A percentile compares a stretch with the other conserved stretches of the same genome.
phyloP scores from a whole-genome alignment of 1,140 invertebrate species.

The Papilio glaucus region DNA sequence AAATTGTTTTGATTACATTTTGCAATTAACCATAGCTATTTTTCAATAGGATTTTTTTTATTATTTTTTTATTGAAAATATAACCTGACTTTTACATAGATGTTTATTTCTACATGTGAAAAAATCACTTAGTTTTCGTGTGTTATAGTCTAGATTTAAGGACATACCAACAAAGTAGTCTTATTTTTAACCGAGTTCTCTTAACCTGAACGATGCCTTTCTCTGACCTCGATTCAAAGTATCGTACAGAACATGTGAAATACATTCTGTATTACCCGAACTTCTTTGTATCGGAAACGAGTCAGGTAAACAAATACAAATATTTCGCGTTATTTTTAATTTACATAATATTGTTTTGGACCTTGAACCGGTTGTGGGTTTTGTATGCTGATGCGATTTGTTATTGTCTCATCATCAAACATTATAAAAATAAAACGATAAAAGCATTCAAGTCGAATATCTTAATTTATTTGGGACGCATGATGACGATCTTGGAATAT shows the following conservation, averaged over 20 bases:
- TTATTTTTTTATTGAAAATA: too few relatives aligned
- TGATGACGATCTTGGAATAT: neutral
- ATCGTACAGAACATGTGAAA: slow-evolving; percentile 8
- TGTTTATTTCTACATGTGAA: too few relatives aligned
- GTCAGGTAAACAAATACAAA: slow-evolving; percentile 12
- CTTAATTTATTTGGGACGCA: slow-evolving; percentile 8
- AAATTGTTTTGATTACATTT: neutral
- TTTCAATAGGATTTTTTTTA: too few relatives aligned
- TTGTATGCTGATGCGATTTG: neutral
- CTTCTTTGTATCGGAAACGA: slow-evolving; percentile 3
- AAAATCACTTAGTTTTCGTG: too few relatives aligned
- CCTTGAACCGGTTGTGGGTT: slow-evolving; percentile 19
- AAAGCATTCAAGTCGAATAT: neutral
- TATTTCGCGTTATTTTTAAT: slow-evolving; percentile 7
- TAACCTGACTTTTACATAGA: too few relatives aligned
- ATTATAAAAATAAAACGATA: neutral
- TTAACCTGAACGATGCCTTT: slow-evolving; percentile 10
- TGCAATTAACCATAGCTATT: too few relatives aligned
- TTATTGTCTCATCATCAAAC: slow-evolving; percentile 23
- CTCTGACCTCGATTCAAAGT: slow-evolving; percentile 15
- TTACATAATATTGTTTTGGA: slow-evolving; percentile 28
- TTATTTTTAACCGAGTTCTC: slow-evolving; percentile 20
- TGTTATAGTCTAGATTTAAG: slow-evolving; percentile 6
- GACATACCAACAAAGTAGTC: slow-evolving; percentile 4
- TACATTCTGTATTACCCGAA: neutral